Evolutionary conservation across 2,888 invertebrate species (phyloP).

Genomic region (Tetragnatha montana): DNA sequence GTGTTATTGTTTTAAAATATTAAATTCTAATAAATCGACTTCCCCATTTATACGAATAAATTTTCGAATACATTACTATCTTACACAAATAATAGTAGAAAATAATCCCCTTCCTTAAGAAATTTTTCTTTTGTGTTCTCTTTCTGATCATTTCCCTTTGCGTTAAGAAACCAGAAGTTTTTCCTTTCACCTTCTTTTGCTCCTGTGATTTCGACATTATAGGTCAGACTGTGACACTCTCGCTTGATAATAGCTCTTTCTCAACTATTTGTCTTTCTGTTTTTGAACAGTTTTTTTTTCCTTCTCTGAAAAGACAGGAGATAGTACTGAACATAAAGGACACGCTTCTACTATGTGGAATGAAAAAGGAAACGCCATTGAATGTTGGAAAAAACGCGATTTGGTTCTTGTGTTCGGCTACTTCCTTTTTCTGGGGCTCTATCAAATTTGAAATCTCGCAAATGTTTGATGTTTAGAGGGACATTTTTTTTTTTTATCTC

Average conservation of each 20-base stretch:
- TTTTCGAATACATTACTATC: too few relatives aligned
- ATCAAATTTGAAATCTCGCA: slow-evolving; percentile 1
- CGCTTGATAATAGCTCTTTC: slow-evolving; percentile 43
- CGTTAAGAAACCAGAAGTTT: slow-evolving; percentile 16
- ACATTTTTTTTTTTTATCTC: background rate
- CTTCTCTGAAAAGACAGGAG: slow-evolving; percentile 25
- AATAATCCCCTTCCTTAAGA: background rate
- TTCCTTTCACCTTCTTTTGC: background rate
- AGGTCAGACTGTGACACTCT: slow-evolving; percentile 38
- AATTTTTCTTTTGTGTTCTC: background rate
- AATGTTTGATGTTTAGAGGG: slow-evolving; percentile 9
- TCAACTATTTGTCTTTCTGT: slow-evolving; percentile 27
- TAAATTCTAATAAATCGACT: too few relatives aligned
- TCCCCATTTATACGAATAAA: too few relatives aligned
- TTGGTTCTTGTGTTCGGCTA: background rate
- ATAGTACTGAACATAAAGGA: slow-evolving; percentile 17
- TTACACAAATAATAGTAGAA: too few relatives aligned
- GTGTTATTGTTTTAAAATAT: too few relatives aligned
- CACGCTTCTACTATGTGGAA: slow-evolving; percentile 28
- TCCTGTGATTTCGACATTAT: slow-evolving; percentile 3
- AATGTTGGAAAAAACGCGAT: background rate
- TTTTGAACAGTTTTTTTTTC: slow-evolving; percentile 2
- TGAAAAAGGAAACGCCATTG: background rate
- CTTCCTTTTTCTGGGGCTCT: background rate
- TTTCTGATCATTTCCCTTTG: slow-evolving; percentile 11